Conservation (phyloP, 2,113 vertebrate genomes). For the Okapia johnstoni region DNA sequence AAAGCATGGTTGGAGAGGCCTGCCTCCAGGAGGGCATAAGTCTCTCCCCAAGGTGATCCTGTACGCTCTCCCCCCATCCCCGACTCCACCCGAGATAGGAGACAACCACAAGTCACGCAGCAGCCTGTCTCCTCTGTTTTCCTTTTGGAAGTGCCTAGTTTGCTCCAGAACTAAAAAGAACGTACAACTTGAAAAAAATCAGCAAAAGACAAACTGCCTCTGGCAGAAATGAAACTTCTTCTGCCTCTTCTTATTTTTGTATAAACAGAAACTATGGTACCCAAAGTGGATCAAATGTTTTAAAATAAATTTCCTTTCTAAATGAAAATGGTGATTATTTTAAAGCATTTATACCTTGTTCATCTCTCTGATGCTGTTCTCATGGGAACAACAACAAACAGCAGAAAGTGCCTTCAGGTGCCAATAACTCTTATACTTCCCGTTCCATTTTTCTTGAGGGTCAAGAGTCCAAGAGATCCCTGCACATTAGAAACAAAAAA, state of each 20-base stretch:
- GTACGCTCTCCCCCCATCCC: neutral
- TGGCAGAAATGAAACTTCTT: neutral
- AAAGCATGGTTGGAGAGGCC: neutral
- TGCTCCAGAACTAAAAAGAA: constrained; percentile 6
- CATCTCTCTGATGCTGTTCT: neutral
- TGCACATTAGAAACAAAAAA: neutral
- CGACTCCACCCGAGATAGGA: neutral
- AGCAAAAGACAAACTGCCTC: neutral
- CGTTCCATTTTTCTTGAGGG: neutral
- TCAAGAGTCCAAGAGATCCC: neutral
- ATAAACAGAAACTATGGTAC: neutral
- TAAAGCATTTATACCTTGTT: constrained; percentile 17
- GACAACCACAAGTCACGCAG: neutral
- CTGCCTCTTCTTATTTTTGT: neutral
- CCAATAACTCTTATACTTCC: neutral
- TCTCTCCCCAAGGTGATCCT: neutral
- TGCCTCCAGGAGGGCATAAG: neutral
- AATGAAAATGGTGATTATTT: constrained; percentile 37
- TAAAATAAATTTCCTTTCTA: neutral
- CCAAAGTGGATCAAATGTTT: neutral
- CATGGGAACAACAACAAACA: neutral
- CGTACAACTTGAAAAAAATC: neutral
- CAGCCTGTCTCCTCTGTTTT: neutral
- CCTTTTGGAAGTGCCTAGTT: neutral
- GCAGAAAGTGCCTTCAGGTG: neutral